phyloP scores from a whole-genome alignment of 2,113 vertebrate genomes.

The Arothron firmamentum region DNA sequence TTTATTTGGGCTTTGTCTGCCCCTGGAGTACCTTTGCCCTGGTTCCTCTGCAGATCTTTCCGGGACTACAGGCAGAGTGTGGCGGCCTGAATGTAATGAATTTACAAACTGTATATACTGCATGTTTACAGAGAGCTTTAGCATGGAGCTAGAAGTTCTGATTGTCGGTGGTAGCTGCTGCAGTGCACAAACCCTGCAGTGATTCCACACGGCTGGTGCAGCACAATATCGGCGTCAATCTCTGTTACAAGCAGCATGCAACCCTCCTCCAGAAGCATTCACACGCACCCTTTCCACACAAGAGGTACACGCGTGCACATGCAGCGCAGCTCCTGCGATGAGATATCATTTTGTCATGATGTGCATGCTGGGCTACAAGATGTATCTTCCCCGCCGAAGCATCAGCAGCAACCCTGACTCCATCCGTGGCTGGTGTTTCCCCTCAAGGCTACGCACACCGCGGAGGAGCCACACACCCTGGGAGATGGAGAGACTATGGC shows the following conservation, averaged over 20 bases:
- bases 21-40: constrained; percentile 63
- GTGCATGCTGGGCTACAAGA: constrained; percentile 76
- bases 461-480: constrained; percentile 47
- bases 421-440: constrained; percentile 71
- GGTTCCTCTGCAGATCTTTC: constrained; percentile 53
- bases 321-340: constrained; percentile 65
- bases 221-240: constrained; percentile 44
- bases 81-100: background rate
- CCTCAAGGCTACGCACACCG: constrained; percentile 71
- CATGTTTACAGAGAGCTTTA: too few relatives aligned
- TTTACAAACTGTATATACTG: too few relatives aligned
- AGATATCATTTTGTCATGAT: constrained; percentile 77
- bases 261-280: constrained; percentile 24
- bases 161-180: constrained; percentile 29
- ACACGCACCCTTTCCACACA: constrained; percentile 39
- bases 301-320: constrained; percentile 38
- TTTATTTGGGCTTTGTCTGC: constrained; percentile 76
- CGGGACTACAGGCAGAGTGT: constrained; percentile 20
- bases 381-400: constrained; percentile 60
- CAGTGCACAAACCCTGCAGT: constrained; percentile 31
- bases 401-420: constrained; percentile 54
- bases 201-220: constrained; percentile 33
- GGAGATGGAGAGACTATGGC: constrained; percentile 62
- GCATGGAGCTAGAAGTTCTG: constrained; percentile 44
- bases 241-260: constrained; percentile 54